Evolutionary conservation across 2,797 vertebrate genomes (phyloP).

Genomic region (Australoheros facetus): DNA sequence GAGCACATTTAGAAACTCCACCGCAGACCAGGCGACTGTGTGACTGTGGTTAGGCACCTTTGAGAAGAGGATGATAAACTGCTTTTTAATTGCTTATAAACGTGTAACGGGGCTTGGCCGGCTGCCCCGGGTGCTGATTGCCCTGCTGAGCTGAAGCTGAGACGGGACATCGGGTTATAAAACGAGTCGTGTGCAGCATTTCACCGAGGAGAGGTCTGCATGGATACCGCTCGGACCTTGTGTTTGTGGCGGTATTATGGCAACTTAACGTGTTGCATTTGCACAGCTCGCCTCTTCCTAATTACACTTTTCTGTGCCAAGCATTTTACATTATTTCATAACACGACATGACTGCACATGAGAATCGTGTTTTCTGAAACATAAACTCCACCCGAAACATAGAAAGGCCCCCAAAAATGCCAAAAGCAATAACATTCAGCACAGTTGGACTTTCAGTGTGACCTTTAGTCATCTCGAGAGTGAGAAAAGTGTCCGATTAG

Average conservation of each 20-base stretch:
- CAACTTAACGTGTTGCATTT: conserved; percentile 50
- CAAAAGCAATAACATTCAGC: conserved; percentile 11
- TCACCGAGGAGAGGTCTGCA: neutral
- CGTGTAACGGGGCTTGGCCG: conserved; percentile 50
- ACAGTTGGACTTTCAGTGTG: neutral
- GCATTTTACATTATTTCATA: conserved; percentile 46
- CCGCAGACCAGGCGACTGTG: conserved; percentile 68
- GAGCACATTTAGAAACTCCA: conserved; percentile 54
- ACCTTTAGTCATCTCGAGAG: neutral
- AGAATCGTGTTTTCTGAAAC: conserved; percentile 28
- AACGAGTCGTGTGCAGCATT: neutral
- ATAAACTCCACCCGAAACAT: conserved; percentile 37
- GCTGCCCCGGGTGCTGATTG: conserved; percentile 54
- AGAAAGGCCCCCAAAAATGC: conserved; percentile 18
- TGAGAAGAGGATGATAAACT: conserved; percentile 66
- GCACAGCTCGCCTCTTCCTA: conserved; percentile 28
- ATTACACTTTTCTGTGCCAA: conserved; percentile 28
- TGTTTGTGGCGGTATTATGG: conserved; percentile 48
- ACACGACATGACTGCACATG: conserved; percentile 44
- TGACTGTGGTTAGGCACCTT: conserved; percentile 76
- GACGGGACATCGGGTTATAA: neutral
- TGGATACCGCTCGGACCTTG: conserved; percentile 19
- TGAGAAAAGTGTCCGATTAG: neutral
- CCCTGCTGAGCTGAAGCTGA: conserved; percentile 19
- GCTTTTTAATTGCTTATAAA: conserved; percentile 77